Evolutionary conservation across 2,113 vertebrate species (phyloP), one percentile per base, ranked within the genome.

Genomic region (Labeo rohita): DNA sequence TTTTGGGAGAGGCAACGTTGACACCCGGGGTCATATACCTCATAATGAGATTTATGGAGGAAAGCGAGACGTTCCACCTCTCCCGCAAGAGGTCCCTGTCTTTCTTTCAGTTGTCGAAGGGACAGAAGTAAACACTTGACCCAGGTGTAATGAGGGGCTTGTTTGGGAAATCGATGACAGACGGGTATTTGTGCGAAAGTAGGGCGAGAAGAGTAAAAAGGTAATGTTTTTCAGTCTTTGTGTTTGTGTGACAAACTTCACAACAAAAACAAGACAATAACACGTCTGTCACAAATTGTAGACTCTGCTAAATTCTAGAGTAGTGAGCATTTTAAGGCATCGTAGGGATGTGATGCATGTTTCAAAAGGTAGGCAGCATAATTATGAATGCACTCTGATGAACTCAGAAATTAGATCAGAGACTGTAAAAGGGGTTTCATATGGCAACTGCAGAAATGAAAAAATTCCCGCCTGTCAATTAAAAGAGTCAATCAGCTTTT

Each of bases 11-110:
- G 74, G 66, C 4, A 10, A 59, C 21, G 85, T 63, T 85, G 80
- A 72, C 59, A 16, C n/a, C 16, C 9, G 56, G 83, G 90, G 89
- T 90, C 87, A 87, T 7, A 68, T 13, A 49, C 28, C 56, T 61
- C 80, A 75, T 91, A 91, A 90, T 91, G 89, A 89, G 90, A 91
- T 91, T 90, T 91, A 89, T 88, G 82, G 77, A 63, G 70, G 49
- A 63, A 68, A 49, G 36, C 63, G 80, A 70, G 73, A 73, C 18
- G 36, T 66, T 49, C 68, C 80, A 80, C 78, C 76, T 72, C 65
- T 82, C 61, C 45, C 34, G 12, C 65, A 50, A 75, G 68, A 47
- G 59, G 63, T 80, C 61, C 39, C 79, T 75, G 86, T 83, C 61
- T 45, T 45, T 87, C 73, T 78, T 49, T n/a, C 50, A 73, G 85